phyloP scores from a whole-genome alignment of 1,140 invertebrate genomes.

The Camponotus pennsylvanicus region DNA sequence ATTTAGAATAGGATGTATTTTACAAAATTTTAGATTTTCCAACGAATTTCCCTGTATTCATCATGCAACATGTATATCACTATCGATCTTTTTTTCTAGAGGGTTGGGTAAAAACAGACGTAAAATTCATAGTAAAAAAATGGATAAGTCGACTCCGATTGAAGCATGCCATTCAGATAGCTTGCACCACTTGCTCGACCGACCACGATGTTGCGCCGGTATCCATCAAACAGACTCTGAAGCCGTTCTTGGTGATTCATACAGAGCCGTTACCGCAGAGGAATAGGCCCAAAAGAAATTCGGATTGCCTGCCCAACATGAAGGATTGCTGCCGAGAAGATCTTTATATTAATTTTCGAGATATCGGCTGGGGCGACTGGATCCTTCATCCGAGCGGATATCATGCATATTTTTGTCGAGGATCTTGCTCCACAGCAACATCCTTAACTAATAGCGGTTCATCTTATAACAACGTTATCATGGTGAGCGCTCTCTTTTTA shows the following conservation, averaged over 20 bases:
- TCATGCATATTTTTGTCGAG: constrained; percentile 94
- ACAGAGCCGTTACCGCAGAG: constrained; percentile 86
- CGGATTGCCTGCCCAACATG: constrained; percentile 90
- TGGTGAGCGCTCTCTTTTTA: constrained; percentile 85
- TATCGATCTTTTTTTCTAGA: constrained; percentile 86
- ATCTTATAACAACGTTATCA: constrained; percentile 90
- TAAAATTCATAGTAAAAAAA: constrained; percentile 90
- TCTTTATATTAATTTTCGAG: constrained; percentile 93
- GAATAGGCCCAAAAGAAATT: constrained; percentile 88
- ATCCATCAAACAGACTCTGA: constrained; percentile 88
- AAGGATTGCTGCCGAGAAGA: constrained; percentile 94
- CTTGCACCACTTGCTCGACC: constrained; percentile 92
- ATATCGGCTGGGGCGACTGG: constrained; percentile 96
- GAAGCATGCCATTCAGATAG: constrained; percentile 90
- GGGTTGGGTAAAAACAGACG: constrained; percentile 93
- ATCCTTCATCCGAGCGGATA: constrained; percentile 93
- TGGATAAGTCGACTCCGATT: constrained; percentile 90
- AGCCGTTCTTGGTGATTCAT: constrained; percentile 92
- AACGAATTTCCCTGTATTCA: background rate
- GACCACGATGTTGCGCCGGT: constrained; percentile 88
- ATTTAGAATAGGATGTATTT: background rate
- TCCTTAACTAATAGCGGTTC: constrained; percentile 89
- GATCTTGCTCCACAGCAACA: constrained; percentile 90
- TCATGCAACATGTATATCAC: background rate
- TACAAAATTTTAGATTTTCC: background rate